These are phyloP conservation scores for Stichopus chloronotus DNA, from an alignment of 35 echinoderm and acorn worm species.

Conservation along the genomic window DNA sequence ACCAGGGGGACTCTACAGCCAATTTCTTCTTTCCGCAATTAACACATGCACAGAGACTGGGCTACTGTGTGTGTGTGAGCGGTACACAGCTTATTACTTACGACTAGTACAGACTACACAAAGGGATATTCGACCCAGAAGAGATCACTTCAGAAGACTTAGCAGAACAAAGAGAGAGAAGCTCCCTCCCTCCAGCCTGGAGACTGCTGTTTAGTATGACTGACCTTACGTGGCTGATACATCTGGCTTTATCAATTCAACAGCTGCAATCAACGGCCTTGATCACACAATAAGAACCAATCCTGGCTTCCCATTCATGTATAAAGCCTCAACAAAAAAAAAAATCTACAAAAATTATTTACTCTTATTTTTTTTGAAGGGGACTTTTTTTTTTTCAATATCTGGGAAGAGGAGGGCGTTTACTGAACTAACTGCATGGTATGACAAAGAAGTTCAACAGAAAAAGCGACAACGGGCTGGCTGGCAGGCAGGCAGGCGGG, in stretches of 20 bases:
- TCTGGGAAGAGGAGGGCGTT: slow-evolving; percentile 29
- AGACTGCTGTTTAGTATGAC: neutral
- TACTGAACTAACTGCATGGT: neutral
- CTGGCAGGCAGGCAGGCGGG: too few species aligned
- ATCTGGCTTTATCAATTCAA: slow-evolving; percentile 13
- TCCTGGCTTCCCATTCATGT: slow-evolving; percentile 4
- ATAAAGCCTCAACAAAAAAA: neutral
- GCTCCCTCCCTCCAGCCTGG: neutral
- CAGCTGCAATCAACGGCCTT: slow-evolving; percentile 25
- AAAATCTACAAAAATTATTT: neutral
- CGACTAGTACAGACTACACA: neutral
- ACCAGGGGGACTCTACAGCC: too few species aligned
- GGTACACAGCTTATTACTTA: neutral
- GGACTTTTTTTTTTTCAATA: slow-evolving; percentile 10
- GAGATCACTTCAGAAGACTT: neutral
- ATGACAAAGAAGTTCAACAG: slow-evolving; percentile 3
- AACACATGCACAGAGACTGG: too few species aligned
- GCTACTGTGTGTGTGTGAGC: too few species aligned
- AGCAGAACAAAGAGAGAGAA: neutral
- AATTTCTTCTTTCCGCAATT: too few species aligned
- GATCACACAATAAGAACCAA: slow-evolving; percentile 13
- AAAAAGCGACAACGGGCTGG: neutral
- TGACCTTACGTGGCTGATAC: neutral
- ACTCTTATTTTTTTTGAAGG: neutral
- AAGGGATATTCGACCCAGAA: neutral